Evolutionary conservation across 2,113 vertebrate genomes (phyloP).

Genomic region (Apeltes quadracus): DNA sequence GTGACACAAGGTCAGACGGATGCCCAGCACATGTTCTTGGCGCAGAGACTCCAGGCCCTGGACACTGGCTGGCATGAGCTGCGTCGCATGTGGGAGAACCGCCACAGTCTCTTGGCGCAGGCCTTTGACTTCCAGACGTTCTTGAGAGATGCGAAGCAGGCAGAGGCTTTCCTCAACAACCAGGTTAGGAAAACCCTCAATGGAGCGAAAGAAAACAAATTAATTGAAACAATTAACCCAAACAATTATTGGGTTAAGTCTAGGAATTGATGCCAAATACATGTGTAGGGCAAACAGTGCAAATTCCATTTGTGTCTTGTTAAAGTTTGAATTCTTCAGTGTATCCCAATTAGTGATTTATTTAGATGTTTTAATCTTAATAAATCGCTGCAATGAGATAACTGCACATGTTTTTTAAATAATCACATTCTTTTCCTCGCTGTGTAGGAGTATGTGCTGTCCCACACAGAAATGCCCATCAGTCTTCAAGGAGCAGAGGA

Average conservation of each 20-base stretch:
- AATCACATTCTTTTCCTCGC: constrained; percentile 25
- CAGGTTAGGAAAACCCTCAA: constrained; percentile 81
- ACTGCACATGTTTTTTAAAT: neutral
- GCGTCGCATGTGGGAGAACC: constrained; percentile 92
- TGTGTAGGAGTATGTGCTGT: constrained; percentile 88
- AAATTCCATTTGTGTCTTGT: neutral
- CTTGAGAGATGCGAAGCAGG: constrained; percentile 91
- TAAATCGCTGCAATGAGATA: neutral
- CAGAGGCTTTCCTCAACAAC: constrained; percentile 90
- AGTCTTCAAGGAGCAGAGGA: constrained; percentile 89
- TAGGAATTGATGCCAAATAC: neutral
- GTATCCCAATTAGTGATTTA: neutral
- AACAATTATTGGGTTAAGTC: neutral
- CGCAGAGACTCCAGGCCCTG: constrained; percentile 89
- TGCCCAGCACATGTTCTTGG: constrained; percentile 89
- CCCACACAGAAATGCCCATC: constrained; percentile 92
- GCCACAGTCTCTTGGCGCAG: constrained; percentile 88
- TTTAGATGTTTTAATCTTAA: constrained; percentile 5
- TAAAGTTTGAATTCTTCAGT: neutral
- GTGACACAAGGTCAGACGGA: constrained; percentile 90
- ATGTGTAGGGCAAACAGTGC: neutral
- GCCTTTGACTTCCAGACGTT: constrained; percentile 92
- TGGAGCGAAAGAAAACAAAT: neutral
- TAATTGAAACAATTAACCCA: constrained; percentile 11
- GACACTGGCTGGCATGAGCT: constrained; percentile 94